Base-by-base conservation (phyloP, 2,888 invertebrate species). In the Stomorhina lunata region DNA sequence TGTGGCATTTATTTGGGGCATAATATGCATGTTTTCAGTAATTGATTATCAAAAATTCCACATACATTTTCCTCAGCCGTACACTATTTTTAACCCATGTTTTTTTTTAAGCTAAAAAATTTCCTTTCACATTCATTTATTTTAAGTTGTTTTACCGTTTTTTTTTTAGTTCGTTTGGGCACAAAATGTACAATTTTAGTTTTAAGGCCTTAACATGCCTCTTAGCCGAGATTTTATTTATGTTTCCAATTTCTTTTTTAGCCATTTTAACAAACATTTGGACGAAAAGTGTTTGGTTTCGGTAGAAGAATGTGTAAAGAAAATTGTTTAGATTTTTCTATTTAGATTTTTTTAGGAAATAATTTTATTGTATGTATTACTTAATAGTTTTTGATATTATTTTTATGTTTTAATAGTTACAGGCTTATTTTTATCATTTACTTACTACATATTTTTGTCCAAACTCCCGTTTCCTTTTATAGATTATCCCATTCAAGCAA, bases 41-140 rank as follows among this genome's bases (percentile, higher is more conserved):
- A 80, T 80, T 80, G 75, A 80, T 80, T 75, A 80, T 63, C 73
- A 69, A 63, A 80, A 61, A 72, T 68, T 75, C 75, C 61, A 20
- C 63, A 75, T 69, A 10, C 37, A 69, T 75, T 80, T 73, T 37
- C 45, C 5, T 15, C n/a, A 57, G 32, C 43, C 20, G 1, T 27
- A 45, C 29, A 32, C 25, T 43, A 34, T 66, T 75, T 65, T n/a
- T n/a, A n/a, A n/a, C 43, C 25, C 32, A 32, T 65, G 15, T 22
- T n/a, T n/a, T n/a, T n/a, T 29, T 63, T 50, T 75, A 32, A 6
- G 40, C 22, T 73, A 29, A 32, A 22, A 63, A 40, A 43, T 48
- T 7, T 50, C 22, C 40, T 59, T 40, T 59, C n/a, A 20, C 37
- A 22, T 37, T 50, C 37, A 50, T 66, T 50, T 9, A 63, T 22